These are phyloP conservation scores for Sterrhoptilus dennistouni DNA, from an alignment of 2,113 vertebrate species.

Conservation along the genomic window DNA sequence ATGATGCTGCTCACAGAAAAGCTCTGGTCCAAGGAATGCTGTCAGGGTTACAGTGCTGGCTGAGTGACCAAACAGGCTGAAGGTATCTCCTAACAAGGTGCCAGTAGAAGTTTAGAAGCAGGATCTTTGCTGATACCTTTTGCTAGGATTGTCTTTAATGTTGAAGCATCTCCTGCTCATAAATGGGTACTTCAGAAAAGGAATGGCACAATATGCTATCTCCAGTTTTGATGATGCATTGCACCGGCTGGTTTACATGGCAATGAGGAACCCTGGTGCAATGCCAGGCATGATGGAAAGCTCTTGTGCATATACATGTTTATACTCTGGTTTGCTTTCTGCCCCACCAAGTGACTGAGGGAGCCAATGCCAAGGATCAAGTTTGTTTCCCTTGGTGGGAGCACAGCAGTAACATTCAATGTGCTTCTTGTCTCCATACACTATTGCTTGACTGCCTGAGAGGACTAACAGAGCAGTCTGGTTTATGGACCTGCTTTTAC, in stretches of 20 bases:
- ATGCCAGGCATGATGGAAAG: neutral
- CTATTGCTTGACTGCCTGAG: neutral
- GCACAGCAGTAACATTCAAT: neutral
- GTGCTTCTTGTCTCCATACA: neutral
- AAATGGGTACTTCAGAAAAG: neutral
- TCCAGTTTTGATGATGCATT: neutral
- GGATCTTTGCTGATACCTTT: neutral
- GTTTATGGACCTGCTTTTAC: neutral
- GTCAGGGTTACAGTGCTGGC: neutral
- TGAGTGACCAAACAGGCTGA: neutral
- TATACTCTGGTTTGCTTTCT: neutral
- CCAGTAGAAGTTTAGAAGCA: neutral
- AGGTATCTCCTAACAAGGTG: neutral
- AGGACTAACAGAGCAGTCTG: neutral
- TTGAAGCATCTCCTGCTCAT: neutral
- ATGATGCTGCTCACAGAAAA: neutral
- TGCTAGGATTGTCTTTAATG: neutral
- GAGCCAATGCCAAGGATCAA: neutral
- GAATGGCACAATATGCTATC: neutral
- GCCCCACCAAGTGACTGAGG: neutral
- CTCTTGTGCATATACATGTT: neutral
- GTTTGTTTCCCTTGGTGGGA: conserved; percentile 28
- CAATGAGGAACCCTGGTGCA: neutral
- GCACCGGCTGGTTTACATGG: neutral
- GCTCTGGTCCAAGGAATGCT: neutral